These are phyloP conservation scores for Pica pica DNA, from an alignment of 2,113 vertebrate species.

Conservation along the genomic window DNA sequence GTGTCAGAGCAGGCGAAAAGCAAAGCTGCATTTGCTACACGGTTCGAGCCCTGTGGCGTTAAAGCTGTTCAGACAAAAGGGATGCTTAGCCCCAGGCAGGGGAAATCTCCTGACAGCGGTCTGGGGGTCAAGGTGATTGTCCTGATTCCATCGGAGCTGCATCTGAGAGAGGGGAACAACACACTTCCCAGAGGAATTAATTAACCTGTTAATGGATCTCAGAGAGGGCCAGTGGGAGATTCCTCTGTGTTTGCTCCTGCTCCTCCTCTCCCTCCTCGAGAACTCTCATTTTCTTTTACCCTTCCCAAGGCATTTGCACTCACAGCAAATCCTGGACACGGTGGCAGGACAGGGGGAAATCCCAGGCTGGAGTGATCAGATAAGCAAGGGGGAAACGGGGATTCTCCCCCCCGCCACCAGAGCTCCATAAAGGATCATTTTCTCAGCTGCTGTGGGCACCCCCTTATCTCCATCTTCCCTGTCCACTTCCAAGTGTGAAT, in stretches of 20 bases:
- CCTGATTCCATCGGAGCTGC: not conserved
- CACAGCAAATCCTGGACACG: not conserved
- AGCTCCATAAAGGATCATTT: not conserved
- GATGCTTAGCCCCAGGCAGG: not conserved
- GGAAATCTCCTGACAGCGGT: not conserved
- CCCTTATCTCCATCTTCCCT: not conserved
- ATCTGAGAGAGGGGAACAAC: not conserved
- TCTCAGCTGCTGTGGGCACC: too few relatives aligned
- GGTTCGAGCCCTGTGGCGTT: not conserved
- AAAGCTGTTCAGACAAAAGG: not conserved
- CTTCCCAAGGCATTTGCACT: not conserved
- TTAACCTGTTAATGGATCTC: not conserved
- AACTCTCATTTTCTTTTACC: not conserved
- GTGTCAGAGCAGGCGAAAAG: not conserved
- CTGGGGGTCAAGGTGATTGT: rapidly evolving
- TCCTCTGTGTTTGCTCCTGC: not conserved
- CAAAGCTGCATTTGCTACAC: not conserved
- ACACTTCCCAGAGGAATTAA: not conserved
- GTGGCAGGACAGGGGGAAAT: not conserved
- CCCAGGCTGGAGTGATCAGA: not conserved
- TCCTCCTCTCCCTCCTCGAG: rapidly evolving
- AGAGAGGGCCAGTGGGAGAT: not conserved
- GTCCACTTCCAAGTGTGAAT: rapidly evolving
- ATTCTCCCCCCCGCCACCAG: not conserved
- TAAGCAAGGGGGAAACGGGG: not conserved